Percentiles rank a stretch among this genome's conserved stretches.
Evolutionary conservation across 1,140 invertebrate genomes (phyloP).

Genomic region (Habropoda laboriosa): DNA sequence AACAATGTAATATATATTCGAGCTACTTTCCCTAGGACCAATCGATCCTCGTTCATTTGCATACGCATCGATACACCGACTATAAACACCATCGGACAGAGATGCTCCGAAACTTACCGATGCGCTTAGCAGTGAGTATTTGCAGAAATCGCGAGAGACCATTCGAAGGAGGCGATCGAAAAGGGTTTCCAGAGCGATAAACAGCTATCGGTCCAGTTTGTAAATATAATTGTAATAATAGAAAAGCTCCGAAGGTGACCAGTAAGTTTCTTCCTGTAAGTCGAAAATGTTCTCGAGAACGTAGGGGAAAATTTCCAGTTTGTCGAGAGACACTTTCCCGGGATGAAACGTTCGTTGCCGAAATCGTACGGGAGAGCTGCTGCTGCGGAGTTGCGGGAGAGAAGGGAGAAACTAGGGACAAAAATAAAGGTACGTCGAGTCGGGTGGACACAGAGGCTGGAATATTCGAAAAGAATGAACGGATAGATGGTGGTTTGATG

Average conservation of each 20-base stretch:
- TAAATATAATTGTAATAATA: no score
- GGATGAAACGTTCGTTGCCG: no score
- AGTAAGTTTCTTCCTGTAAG: neutral
- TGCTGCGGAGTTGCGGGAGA: no score
- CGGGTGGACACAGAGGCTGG: no score
- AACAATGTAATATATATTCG: conserved; percentile 34
- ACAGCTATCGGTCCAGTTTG: neutral
- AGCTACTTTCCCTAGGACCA: neutral
- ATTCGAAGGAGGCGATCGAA: neutral
- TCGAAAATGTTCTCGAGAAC: neutral
- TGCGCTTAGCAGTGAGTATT: neutral
- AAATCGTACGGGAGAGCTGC: no score
- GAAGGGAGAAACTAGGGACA: no score
- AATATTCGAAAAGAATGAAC: neutral
- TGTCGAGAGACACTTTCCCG: neutral
- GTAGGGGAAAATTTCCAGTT: neutral
- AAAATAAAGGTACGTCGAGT: no score
- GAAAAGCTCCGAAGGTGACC: conserved; percentile 9
- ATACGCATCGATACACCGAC: conserved; percentile 8
- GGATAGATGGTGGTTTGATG: neutral
- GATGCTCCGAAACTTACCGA: neutral
- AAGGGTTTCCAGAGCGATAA: neutral
- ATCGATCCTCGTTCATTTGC: conserved; percentile 40
- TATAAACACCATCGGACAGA: neutral
- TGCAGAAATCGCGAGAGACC: neutral